Evolutionary conservation across 1,140 invertebrate genomes (phyloP), one percentile per base, ranked within the genome.

Genomic region (Tyrophagus putrescentiae): DNA sequence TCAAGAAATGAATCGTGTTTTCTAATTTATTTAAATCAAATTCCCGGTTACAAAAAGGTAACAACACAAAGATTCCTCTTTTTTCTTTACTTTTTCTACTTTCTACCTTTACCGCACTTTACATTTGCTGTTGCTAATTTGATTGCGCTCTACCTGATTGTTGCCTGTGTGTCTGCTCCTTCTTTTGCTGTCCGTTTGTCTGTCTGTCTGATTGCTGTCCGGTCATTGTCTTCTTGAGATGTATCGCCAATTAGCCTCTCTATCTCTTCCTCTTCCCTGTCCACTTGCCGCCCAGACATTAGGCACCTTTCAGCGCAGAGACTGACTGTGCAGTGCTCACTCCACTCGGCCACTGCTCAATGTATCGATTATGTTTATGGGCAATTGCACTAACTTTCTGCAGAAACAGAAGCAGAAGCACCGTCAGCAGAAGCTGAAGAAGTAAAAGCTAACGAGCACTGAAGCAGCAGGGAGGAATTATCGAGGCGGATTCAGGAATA

Each of bases 21-120:
- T 33, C 25, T 52, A 9, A 21, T 57, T 60, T 66, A 32, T 57
- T 67, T 50, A 54, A 54, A 27, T 25, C 13, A 54, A 54, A 54
- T 54, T 13, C 52, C 52, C 28, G 52, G 52, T 54, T 54, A 31
- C 27, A 54, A 54, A 54, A 54, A 54, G 52, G 52, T 54, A 54
- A 52, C 27, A n/a, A 13, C 44, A 13, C 7, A 7, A 7, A 23
- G 44, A 21, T 42, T 42, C 25, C 25, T 42, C 4, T 42, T 2
- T 42, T 42, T 42, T 42, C 18, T 42, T 42, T 42, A 21, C 18
- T 42, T 42, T 42, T 42, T n/a, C 25, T 42, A 21, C 25, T 3
- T 21, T 3, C 41, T 42, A 4, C 18, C 41, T 21, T 21, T 42
- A 21, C 18, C 18, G 18, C 41, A 3, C 2, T 42, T 42, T 21